Evolutionary conservation across 2,888 invertebrate species (phyloP), one percentile per base, ranked within the genome.

Genomic region (Odontothrips loti): DNA sequence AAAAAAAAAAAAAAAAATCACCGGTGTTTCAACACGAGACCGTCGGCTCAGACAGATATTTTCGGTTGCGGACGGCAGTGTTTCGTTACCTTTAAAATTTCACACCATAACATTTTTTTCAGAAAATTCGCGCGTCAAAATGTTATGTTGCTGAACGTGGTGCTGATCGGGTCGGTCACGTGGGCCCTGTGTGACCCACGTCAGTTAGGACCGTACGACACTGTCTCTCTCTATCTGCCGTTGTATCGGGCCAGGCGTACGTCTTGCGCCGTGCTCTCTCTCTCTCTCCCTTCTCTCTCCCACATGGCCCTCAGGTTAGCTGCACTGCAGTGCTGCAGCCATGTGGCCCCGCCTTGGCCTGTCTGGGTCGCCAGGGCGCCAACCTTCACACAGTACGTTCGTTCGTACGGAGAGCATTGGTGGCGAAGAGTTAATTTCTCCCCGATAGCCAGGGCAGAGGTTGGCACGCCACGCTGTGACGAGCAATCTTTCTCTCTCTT

Each of bases 351-450:
- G 51, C 51, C 51, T 51, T 20, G 51, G 23, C 23, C 23, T 27
- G 68, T 43, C 34, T 43, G 6, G 34, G 34, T 43, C 34, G 68
- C 23, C n/a, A 27, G 68, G 68, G 68, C 68, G 68, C 68, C 68
- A 75, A 23, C 68, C 68, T n/a, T 43, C 34, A 43, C 34, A 43
- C 34, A 43, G 34, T 43, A 43, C 34, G 34, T 43, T 43, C 3
- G 34, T 43, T 43, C 23, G 27, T 27, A 17, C 68, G 27, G n/a
- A 75, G 11, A 27, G 68, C 68, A 75, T 75, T 75, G 68, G 68
- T 75, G 68, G 68, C 68, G 27, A 75, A n/a, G 68, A 75, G 68
- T 75, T 75, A 75, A 75, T 75, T 75, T 27, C 27, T 27, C 12
- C 12, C 27, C 68, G 68, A 75, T 75, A 75, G 68, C 68, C 17